Conservation (phyloP, 2,888 invertebrate species). For the Lepidonotus clava region DNA sequence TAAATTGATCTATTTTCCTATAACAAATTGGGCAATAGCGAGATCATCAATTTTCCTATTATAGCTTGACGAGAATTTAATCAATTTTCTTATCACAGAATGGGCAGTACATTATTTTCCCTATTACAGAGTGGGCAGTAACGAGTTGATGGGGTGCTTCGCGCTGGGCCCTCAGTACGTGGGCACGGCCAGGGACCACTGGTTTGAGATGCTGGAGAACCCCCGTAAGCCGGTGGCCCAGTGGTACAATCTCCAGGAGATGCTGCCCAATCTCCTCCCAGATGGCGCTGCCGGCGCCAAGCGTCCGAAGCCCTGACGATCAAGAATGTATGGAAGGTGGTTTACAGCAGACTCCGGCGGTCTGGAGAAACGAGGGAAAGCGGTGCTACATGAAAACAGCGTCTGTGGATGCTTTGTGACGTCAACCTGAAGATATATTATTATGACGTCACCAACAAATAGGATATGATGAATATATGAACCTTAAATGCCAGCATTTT, state of each 20-base stretch:
- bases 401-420: conserved; percentile 10
- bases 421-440: neutral
- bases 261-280: conserved; percentile 31
- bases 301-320: conserved; percentile 25
- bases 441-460: too few species aligned
- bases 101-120: too few species aligned
- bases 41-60: too few species aligned
- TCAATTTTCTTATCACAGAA: too few species aligned
- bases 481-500: too few species aligned
- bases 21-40: too few species aligned
- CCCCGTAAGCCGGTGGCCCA: conserved; percentile 91
- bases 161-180: conserved; percentile 89
- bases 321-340: conserved; percentile 34
- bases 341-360: neutral
- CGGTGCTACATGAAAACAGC: neutral
- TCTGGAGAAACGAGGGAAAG: neutral
- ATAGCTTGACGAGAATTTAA: too few species aligned
- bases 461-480: too few species aligned
- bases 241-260: conserved; percentile 89
- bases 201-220: conserved; percentile 92
- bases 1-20: too few species aligned
- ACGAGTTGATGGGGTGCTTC: conserved; percentile 91
- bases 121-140: conserved; percentile 91
- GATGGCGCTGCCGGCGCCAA: neutral
- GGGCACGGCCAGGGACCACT: conserved; percentile 88